phyloP scores from a whole-genome alignment of 2,888 invertebrate genomes.

The Dasysyrphus tricinctus region DNA sequence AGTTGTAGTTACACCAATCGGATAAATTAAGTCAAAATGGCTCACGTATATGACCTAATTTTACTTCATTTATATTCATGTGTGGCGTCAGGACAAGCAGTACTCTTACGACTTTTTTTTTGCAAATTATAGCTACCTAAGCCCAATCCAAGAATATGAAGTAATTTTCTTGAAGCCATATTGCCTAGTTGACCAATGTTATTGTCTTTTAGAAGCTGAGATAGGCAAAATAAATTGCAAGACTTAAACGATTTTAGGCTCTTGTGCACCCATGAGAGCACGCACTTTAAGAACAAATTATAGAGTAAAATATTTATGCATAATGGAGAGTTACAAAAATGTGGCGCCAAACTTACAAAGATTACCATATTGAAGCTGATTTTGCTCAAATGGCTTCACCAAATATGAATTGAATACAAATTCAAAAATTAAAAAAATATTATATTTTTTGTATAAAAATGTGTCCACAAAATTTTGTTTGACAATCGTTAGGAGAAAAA shows the following conservation, averaged over 20 bases:
- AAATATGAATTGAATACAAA: slow-evolving; percentile 62
- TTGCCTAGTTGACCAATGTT: slow-evolving; percentile 46
- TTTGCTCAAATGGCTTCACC: slow-evolving; percentile 8
- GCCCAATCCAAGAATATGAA: slow-evolving; percentile 15
- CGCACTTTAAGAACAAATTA: slow-evolving; percentile 36
- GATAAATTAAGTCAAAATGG: slow-evolving; percentile 57
- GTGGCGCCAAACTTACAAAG: slow-evolving; percentile 56
- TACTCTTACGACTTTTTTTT: slow-evolving; percentile 5
- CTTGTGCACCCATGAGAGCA: slow-evolving; percentile 53
- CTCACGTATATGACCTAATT: slow-evolving; percentile 70
- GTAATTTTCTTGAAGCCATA: slow-evolving; percentile 32
- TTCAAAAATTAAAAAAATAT: slow-evolving; percentile 48
- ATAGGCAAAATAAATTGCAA: slow-evolving; percentile 65
- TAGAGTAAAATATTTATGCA: slow-evolving; percentile 49
- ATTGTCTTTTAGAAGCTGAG: slow-evolving; percentile 34
- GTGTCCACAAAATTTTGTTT: background rate
- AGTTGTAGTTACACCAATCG: slow-evolving; percentile 51
- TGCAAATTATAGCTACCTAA: slow-evolving; percentile 13
- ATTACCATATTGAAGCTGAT: slow-evolving; percentile 30
- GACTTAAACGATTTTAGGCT: slow-evolving; percentile 59
- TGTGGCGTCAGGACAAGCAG: slow-evolving; percentile 30
- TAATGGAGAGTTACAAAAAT: slow-evolving; percentile 26
- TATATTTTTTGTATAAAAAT: background rate
- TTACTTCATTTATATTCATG: slow-evolving; percentile 67
- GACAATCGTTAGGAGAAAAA: background rate